Evolutionary conservation across 2,113 vertebrate genomes (phyloP).

Genomic region (Cepphus grylle): DNA sequence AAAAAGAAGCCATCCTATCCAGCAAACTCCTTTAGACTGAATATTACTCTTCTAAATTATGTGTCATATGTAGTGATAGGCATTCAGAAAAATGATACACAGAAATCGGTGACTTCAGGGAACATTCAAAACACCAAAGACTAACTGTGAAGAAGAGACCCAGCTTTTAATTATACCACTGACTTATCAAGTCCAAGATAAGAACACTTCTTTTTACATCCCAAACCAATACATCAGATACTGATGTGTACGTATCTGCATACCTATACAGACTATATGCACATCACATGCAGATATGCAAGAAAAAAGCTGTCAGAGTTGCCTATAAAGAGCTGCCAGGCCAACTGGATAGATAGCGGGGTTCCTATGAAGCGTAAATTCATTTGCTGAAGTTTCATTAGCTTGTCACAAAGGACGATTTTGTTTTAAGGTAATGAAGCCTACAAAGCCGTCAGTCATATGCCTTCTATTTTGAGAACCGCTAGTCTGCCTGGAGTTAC

Average conservation of each 20-base stretch:
- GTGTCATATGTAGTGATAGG: accelerated
- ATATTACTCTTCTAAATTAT: not conserved
- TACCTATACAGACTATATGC: accelerated
- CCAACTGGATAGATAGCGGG: not conserved
- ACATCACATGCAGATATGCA: not conserved
- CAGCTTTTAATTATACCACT: not conserved
- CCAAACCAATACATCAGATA: not conserved
- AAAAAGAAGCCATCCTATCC: not conserved
- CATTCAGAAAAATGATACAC: not conserved
- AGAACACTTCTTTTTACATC: not conserved
- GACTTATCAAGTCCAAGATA: not conserved
- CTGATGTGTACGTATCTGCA: not conserved
- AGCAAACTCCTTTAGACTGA: not conserved
- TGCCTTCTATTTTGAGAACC: not conserved
- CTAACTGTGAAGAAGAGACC: not conserved
- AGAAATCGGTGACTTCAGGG: not conserved
- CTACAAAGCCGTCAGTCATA: not conserved
- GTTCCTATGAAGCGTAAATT: not conserved
- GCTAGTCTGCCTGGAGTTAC: not conserved
- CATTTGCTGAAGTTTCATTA: not conserved
- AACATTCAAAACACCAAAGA: not conserved
- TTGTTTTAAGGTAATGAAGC: not conserved
- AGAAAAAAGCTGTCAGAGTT: not conserved
- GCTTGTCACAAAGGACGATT: not conserved
- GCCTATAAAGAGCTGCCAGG: not conserved